Conservation (phyloP, 2,113 vertebrate species). For the Hemiprocne comata region DNA sequence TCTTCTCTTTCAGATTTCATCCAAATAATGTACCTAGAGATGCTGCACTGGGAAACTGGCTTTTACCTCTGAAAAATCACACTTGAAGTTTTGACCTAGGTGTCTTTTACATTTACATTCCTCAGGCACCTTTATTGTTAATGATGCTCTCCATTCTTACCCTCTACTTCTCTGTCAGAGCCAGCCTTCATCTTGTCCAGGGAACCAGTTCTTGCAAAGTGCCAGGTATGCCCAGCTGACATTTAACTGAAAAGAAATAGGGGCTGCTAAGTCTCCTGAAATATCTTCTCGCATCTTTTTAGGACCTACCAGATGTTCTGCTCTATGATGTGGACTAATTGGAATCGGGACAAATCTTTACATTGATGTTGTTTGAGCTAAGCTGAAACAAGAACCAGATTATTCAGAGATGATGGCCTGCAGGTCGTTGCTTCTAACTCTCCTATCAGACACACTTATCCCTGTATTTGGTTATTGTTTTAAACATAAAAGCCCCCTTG, state of each 20-base stretch:
- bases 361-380: neutral
- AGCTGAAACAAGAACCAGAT: neutral
- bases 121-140: neutral
- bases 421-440: neutral
- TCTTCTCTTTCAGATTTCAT: neutral
- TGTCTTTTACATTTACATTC: neutral
- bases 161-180: neutral
- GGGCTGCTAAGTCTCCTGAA: neutral
- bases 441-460: neutral
- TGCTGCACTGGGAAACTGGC: neutral
- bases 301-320: neutral
- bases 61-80: neutral
- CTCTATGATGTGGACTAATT: neutral
- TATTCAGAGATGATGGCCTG: neutral
- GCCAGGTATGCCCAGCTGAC: neutral
- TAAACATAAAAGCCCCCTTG: neutral
- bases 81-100: neutral
- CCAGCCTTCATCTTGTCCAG: slow-evolving; percentile 9
- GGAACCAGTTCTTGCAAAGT: slow-evolving; percentile 7
- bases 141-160: neutral
- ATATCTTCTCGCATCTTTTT: neutral
- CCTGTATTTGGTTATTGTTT: neutral
- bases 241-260: slow-evolving; percentile 36
- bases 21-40: neutral
- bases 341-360: neutral